These are phyloP conservation scores for Phainopepla nitens DNA, from an alignment of 2,113 vertebrate genomes.

Conservation along the genomic window DNA sequence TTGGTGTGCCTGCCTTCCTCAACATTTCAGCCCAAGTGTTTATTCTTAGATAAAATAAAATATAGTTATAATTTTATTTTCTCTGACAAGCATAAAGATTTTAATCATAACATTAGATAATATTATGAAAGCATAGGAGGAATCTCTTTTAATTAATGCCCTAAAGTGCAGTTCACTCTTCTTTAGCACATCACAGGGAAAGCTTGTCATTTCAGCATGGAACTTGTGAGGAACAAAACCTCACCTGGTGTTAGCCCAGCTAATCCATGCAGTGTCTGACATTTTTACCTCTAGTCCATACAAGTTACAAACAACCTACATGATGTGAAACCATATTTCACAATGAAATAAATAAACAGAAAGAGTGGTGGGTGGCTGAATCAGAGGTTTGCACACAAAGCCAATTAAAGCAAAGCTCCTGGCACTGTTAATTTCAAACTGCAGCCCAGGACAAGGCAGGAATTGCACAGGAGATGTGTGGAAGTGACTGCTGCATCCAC, in stretches of 20 bases:
- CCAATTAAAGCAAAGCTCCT: not conserved
- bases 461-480: not conserved
- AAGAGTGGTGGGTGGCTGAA: too few relatives aligned
- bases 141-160: not conserved
- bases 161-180: not conserved
- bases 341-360: not conserved
- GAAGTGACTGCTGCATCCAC: not conserved
- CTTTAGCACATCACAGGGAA: not conserved
- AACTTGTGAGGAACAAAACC: not conserved
- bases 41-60: not conserved
- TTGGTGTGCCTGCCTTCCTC: not conserved
- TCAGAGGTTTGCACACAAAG: not conserved
- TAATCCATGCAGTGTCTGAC: not conserved
- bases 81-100: not conserved
- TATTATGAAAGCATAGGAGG: not conserved
- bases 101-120: not conserved
- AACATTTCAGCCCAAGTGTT: not conserved
- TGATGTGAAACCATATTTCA: not conserved
- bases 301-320: not conserved
- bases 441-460: not conserved
- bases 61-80: not conserved
- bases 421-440: not conserved
- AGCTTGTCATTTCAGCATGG: not conserved
- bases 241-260: not conserved
- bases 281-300: not conserved